A percentile compares a stretch with the other conserved stretches of the same genome.
These are phyloP conservation scores for Geodia barretti DNA, from an alignment of 37 sponge, comb jelly and placozoan genomes.

Conservation along the genomic window DNA sequence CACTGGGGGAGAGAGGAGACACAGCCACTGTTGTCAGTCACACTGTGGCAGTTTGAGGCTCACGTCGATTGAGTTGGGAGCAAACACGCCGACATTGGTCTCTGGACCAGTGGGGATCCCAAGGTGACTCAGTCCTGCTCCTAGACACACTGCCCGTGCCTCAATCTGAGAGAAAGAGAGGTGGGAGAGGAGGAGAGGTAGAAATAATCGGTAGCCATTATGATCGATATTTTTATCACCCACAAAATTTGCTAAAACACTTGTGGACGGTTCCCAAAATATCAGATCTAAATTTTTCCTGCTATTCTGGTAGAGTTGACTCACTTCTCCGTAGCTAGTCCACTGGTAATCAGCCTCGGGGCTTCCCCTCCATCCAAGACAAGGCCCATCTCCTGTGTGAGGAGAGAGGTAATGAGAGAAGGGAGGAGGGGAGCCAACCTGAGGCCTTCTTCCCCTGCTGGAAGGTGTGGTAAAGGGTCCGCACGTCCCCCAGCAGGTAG, in stretches of 20 bases:
- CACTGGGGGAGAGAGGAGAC: constrained; percentile 56
- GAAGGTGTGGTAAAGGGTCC: constrained; percentile 83
- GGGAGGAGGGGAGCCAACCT: constrained; percentile 21
- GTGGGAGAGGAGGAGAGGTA: too few relatives aligned
- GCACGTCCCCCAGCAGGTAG: constrained; percentile 55
- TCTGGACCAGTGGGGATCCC: constrained; percentile 74
- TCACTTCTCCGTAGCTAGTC: constrained; percentile 69
- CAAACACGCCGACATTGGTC: constrained; percentile 85
- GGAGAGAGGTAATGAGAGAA: neutral
- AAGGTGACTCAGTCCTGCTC: constrained; percentile 74
- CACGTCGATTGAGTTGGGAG: constrained; percentile 70
- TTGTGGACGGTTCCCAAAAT: too few relatives aligned
- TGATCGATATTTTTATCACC: too few relatives aligned
- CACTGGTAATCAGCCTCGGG: constrained; percentile 66
- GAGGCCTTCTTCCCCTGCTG: constrained; percentile 73
- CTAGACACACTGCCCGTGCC: constrained; percentile 71
- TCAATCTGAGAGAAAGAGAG: constrained; percentile 63
- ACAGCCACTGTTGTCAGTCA: too few relatives aligned
- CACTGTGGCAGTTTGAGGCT: too few relatives aligned
- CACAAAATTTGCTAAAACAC: too few relatives aligned
- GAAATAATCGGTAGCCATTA: too few relatives aligned
- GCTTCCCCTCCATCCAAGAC: constrained; percentile 70
- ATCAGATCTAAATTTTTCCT: too few relatives aligned
- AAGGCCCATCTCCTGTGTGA: constrained; percentile 66
- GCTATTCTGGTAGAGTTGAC: too few relatives aligned